Base-by-base conservation (phyloP, 2,797 vertebrate species). In the Malurus splendens region DNA sequence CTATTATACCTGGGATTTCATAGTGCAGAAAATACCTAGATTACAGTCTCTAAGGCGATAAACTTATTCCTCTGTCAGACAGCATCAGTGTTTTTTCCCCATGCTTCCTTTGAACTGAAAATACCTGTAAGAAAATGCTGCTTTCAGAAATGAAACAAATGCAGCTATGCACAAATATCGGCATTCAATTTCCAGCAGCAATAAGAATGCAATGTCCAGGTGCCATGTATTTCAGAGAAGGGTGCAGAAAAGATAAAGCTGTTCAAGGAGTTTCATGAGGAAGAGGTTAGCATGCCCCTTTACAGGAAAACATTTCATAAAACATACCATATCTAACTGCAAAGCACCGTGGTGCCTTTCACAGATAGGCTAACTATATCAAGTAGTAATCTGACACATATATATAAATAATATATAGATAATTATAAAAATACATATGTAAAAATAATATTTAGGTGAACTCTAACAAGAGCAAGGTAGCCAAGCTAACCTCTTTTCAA, bases 131-230 rank as follows among this genome's bases (percentile, higher is more conserved):
- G 24, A 82, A 91, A 89, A 82, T 3, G 7, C 20, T 52, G 38
- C 38, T 38, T 66, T 66, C 20, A 90, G 54, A 65, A 89, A 75
- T 1, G 0, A 80, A 85, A 72, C 22, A 24, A 45, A 61, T 18
- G 12, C 9, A 61, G 51, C 28, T 67, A 27, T 8, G 2, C 71
- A 79, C 41, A 70, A 70, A 71, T 28, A 66, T 13, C 38, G 17
- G 27, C 22, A 61, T 57, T 80, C 41, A 41, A 38, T 67, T 88
- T 60, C 38, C 52, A 73, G 6, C 2, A 56, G 18, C 10, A 75
- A 33, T 27, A 74, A 71, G 45, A 81, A 36, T 38, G 24, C 4
- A 45, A 41, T 3, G 6, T 38, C 22, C 0, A 0, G 38, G 18
- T 30, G 23, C 11, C 38, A 51, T 1, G 24, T 74, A 55, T 33